Percentiles rank a stretch among this genome's conserved stretches.
Evolutionary conservation across 2,888 invertebrate species (phyloP).

Genomic region (Acrobasis consociella): DNA sequence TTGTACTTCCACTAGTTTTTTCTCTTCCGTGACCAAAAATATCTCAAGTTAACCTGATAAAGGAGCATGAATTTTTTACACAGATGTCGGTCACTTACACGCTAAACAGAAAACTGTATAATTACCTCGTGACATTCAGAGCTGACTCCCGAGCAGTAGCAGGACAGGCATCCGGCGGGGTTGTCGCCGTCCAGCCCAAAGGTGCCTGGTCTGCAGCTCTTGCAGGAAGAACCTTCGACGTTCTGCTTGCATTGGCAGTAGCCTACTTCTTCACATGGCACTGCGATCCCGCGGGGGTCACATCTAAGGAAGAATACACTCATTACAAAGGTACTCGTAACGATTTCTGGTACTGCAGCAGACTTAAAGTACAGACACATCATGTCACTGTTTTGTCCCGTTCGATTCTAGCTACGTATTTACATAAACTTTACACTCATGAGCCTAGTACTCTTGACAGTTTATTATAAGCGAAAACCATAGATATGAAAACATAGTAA

Average conservation of each 20-base stretch:
- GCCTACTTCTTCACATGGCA: conserved; percentile 62
- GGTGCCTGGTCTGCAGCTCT: conserved; percentile 89
- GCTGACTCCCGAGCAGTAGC: conserved; percentile 94
- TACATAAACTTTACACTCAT: too few relatives aligned
- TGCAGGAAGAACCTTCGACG: conserved; percentile 90
- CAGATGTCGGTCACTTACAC: too few relatives aligned
- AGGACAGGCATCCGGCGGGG: conserved; percentile 90
- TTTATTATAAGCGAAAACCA: too few relatives aligned
- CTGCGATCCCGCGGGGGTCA: conserved; percentile 58
- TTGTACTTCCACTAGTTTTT: too few relatives aligned
- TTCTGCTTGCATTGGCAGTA: conserved; percentile 88
- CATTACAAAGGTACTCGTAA: conserved; percentile 32
- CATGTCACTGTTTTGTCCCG: too few relatives aligned
- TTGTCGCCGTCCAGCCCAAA: conserved; percentile 89
- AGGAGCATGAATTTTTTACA: too few relatives aligned
- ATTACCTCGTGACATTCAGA: conserved; percentile 86
- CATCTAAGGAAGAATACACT: conserved; percentile 49
- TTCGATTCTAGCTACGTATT: too few relatives aligned
- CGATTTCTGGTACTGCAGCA: not conserved
- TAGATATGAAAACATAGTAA: too few relatives aligned
- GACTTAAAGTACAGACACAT: too few relatives aligned
- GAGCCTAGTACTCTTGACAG: too few relatives aligned
- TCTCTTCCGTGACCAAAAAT: too few relatives aligned
- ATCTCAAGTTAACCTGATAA: too few relatives aligned
- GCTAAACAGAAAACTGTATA: not conserved